Conservation (phyloP, 2,888 invertebrate species). For the Anorthoa munda region DNA sequence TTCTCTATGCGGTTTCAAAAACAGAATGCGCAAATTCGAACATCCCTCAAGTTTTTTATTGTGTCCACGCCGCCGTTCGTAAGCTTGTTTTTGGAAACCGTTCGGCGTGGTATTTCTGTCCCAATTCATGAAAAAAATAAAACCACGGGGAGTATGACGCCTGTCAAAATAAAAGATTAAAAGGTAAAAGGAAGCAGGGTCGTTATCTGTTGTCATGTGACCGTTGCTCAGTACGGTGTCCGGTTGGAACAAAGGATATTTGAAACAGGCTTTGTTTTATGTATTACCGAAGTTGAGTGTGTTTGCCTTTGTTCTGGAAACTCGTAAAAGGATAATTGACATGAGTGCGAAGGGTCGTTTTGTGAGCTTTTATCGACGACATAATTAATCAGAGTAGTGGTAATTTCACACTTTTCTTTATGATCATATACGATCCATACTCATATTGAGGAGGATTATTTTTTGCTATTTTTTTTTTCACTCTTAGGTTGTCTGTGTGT, state of each 20-base stretch:
- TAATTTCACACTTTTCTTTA: neutral
- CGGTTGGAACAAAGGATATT: constrained; percentile 40
- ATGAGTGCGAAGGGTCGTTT: neutral
- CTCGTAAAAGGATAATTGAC: neutral
- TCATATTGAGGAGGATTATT: no score
- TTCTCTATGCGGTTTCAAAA: constrained; percentile 1
- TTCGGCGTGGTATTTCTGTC: neutral
- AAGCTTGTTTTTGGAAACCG: constrained; percentile 13
- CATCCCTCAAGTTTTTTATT: neutral
- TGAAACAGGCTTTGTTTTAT: constrained; percentile 18
- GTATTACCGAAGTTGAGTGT: constrained; percentile 19
- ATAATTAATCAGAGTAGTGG: neutral
- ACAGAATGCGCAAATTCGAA: constrained; percentile 15
- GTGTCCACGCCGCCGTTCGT: neutral
- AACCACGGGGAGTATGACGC: constrained; percentile 13
- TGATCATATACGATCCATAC: neutral
- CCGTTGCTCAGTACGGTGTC: constrained; percentile 12
- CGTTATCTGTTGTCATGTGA: constrained; percentile 49
- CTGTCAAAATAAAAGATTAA: constrained; percentile 55
- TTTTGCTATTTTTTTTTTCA: no score
- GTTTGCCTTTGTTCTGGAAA: constrained; percentile 2
- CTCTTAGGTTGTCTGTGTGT: no score
- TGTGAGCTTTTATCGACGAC: neutral
- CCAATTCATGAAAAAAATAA: constrained; percentile 20
- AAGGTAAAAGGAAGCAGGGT: constrained; percentile 41